Evolutionary conservation across 2,797 vertebrate genomes (phyloP).

Genomic region (Picus viridis): DNA sequence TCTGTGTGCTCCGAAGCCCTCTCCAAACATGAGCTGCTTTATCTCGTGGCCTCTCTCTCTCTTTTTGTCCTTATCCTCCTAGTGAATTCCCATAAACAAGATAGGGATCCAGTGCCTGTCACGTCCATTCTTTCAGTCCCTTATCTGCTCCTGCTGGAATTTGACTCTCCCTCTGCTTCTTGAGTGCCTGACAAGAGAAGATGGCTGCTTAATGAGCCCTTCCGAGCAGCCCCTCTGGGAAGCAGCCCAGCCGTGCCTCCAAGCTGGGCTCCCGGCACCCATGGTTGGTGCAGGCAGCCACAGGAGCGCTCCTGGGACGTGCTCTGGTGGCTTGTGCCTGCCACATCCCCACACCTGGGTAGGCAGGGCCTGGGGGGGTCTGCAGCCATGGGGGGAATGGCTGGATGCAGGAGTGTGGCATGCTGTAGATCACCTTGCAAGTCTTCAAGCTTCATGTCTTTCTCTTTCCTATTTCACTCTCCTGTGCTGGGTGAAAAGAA

Average conservation of each 20-base stretch:
- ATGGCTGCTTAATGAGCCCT: conserved; percentile 66
- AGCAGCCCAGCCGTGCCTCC: not conserved
- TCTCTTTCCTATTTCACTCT: no score
- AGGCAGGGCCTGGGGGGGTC: not conserved
- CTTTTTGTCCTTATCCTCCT: conserved; percentile 9
- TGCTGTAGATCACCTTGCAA: no score
- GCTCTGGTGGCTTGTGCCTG: not conserved
- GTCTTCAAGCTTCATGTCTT: no score
- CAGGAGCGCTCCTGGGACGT: not conserved
- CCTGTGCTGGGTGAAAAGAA: no score
- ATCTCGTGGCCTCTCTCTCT: conserved; percentile 34
- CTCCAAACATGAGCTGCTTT: not conserved
- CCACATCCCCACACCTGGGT: fast-evolving
- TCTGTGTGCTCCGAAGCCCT: not conserved
- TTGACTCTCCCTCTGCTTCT: conserved; percentile 30
- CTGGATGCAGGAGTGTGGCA: no score
- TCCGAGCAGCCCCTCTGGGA: conserved; percentile 43
- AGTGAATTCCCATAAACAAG: conserved; percentile 66
- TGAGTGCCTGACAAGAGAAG: conserved; percentile 47
- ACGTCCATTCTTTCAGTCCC: conserved; percentile 23
- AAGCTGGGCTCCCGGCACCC: not conserved
- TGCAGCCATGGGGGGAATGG: not conserved
- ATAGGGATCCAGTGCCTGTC: conserved; percentile 40
- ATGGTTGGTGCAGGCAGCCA: not conserved
- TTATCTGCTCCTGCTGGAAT: conserved; percentile 62